Percentiles rank a stretch among this genome's conserved stretches.
These are phyloP conservation scores for Stegophylla sp. DNA, from an alignment of 2,888 invertebrate genomes.

Conservation along the genomic window DNA sequence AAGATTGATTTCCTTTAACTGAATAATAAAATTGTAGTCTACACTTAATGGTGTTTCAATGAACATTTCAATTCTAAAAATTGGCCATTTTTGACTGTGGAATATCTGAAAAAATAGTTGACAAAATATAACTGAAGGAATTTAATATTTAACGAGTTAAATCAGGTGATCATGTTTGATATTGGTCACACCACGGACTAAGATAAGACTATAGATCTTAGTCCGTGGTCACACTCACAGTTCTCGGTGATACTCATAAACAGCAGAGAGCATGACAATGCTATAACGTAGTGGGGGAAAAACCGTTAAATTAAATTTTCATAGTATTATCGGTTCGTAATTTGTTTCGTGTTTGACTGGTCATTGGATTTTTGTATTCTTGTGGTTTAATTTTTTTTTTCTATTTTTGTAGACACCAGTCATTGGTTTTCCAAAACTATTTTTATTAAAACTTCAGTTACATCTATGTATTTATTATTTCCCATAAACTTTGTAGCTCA, in stretches of 20 bases:
- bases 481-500: not conserved
- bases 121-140: no score
- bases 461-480: not conserved
- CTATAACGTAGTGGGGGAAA: constrained; percentile 19
- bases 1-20: no score
- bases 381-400: not conserved
- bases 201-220: no score
- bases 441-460: constrained; percentile 13
- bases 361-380: no score
- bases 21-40: no score
- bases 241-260: no score
- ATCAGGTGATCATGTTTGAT: not conserved
- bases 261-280: not conserved
- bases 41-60: no score
- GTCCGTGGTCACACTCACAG: no score
- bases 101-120: not conserved
- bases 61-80: not conserved
- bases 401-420: constrained; percentile 26
- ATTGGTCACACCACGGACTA: constrained; percentile 47
- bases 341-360: no score
- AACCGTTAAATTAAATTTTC: constrained; percentile 45
- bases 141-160: no score
- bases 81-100: not conserved
- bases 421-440: constrained; percentile 46
- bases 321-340: not conserved